A percentile compares a stretch with the other conserved stretches of the same genome.
Evolutionary conservation across 2,113 vertebrate species (phyloP).

Genomic region (Coryphaenoides rupestris): DNA sequence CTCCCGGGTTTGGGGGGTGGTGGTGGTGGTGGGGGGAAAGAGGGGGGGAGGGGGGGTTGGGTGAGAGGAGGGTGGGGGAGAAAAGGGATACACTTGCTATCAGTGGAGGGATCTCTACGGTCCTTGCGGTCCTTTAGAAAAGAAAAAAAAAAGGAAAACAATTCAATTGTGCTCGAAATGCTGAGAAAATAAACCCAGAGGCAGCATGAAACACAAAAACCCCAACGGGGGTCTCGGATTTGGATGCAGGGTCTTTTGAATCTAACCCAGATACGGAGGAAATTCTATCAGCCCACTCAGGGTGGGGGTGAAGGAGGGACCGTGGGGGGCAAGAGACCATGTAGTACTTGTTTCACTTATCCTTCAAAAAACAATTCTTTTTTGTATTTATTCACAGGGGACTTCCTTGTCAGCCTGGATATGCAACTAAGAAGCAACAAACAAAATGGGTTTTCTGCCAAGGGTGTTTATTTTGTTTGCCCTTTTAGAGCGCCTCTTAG

Average conservation of each 20-base stretch:
- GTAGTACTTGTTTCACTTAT: conserved; percentile 43
- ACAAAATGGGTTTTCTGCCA: too few relatives aligned
- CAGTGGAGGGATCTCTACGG: conserved; percentile 58
- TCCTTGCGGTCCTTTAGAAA: conserved; percentile 39
- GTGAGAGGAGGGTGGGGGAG: background rate
- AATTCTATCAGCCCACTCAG: conserved; percentile 34
- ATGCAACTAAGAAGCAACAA: background rate
- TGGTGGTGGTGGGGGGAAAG: background rate
- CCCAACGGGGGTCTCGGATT: conserved; percentile 21
- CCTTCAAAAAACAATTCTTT: background rate
- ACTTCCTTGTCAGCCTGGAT: background rate
- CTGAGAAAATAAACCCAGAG: conserved; percentile 62
- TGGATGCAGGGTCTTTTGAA: conserved; percentile 26
- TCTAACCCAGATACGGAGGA: conserved; percentile 32
- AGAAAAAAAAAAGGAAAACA: conserved; percentile 39
- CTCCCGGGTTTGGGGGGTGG: conserved; percentile 32
- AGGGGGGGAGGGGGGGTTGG: conserved; percentile 21
- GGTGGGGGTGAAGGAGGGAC: background rate
- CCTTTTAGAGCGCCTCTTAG: too few relatives aligned
- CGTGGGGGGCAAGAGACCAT: conserved; percentile 21
- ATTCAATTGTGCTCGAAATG: conserved; percentile 53
- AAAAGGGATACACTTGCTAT: conserved; percentile 42
- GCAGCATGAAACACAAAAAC: conserved; percentile 52
- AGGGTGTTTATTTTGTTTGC: too few relatives aligned
- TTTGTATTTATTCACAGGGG: background rate